phyloP scores from a whole-genome alignment of 2,113 vertebrate genomes.

The Melanotaenia duboulayi region DNA sequence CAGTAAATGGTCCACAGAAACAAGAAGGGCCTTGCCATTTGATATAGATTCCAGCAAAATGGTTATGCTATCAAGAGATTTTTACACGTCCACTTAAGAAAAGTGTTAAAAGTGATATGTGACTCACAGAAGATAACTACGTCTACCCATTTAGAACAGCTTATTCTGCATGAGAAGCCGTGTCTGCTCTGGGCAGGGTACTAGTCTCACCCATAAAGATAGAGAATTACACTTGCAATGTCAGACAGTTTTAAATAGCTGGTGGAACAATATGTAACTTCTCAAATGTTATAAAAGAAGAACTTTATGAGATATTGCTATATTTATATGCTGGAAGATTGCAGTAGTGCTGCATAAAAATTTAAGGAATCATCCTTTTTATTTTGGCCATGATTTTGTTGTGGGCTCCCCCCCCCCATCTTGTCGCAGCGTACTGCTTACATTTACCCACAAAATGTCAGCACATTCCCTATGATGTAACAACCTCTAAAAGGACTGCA shows the following conservation, averaged over 20 bases:
- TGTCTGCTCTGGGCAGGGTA: neutral
- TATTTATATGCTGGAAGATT: neutral
- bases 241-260: neutral
- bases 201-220: neutral
- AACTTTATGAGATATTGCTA: neutral
- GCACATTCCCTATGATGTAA: neutral
- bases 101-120: neutral
- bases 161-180: neutral
- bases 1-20: neutral
- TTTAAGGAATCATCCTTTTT: neutral
- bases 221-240: neutral
- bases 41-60: conserved; percentile 12
- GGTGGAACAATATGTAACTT: neutral
- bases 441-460: neutral
- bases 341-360: neutral
- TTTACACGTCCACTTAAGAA: neutral
- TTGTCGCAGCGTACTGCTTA: neutral
- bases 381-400: neutral
- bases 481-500: neutral
- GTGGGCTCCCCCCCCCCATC: too few relatives aligned
- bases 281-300: neutral
- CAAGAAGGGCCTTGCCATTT: conserved; percentile 7
- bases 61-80: neutral
- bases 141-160: neutral
- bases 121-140: neutral